Evolutionary conservation across 2,888 invertebrate species (phyloP), one percentile per base, ranked within the genome.

Genomic region (Trypoxylon attenuatum): DNA sequence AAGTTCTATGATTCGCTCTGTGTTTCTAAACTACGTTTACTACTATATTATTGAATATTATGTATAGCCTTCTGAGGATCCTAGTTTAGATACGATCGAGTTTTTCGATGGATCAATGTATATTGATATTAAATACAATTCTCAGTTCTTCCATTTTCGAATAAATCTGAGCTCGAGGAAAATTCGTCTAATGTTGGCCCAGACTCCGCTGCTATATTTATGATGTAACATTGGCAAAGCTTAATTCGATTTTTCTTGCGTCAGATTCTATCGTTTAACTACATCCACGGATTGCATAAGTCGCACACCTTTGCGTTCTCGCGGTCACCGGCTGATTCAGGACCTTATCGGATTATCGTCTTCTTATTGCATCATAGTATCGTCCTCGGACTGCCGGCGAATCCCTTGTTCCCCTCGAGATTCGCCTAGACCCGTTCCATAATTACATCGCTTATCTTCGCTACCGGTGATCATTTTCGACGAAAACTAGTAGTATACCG

Each of bases 171-270:
- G n/a, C n/a, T n/a, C n/a, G n/a, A n/a, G n/a, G n/a, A n/a, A n/a
- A 4, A 4, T 4, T 41, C 16, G 41, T 16, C 18, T 41, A 38
- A n/a, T n/a, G n/a, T n/a, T n/a, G n/a, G n/a, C n/a, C n/a, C n/a
- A n/a, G n/a, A n/a, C n/a, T n/a, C n/a, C n/a, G n/a, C 25, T 46
- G 43, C 43, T 6, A 18, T 22, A 16, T 6, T 5, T 39, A 46
- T 51, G 51, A 59, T 29, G 60, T 42, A 63, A 47, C 25, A 16
- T 10, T n/a, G 21, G 16, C n/a, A 21, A 25, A 18, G 1, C 33
- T 60, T 63, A 29, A 46, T 42, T 33, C n/a, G 16, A 6, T 21
- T 59, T 23, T 46, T 33, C 33, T 46, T 46, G 16, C 41, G 6
- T 39, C 27, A 22, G 18, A 27, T 25, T 46, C 25, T 2, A 2